Evolutionary conservation across 2,113 vertebrate species (phyloP), one percentile per base, ranked within the genome.

Genomic region (Phaetusa simplex): DNA sequence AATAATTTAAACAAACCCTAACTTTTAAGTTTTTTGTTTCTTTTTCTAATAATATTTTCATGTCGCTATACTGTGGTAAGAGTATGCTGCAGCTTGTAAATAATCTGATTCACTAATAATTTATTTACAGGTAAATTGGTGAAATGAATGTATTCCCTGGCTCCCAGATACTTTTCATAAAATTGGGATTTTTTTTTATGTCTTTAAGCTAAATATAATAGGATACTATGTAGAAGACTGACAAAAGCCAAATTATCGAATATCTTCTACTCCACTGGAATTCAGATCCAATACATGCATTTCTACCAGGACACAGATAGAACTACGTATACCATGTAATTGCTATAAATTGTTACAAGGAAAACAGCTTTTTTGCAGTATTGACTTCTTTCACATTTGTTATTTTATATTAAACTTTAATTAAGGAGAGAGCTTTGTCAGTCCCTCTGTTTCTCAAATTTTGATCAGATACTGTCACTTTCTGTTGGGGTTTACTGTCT

Each of bases 361-460:
- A 89, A 84, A 34, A 10, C 16, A 56, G 6, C 15, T 64, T 50
- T 83, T 65, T 32, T 79, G 3, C 18, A 30, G 21, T 77, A 86
- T 82, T 64, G 70, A 91, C 90, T 85, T 29, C 47, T 42, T 95
- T 97, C 67, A 89, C 83, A 96, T 93, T 91, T 97, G 49, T 90
- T 79, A 93, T 65, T 65, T 26, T 34, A 65, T 84, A 40, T 92
- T 96, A 94, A 96, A 89, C 42, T 94, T 97, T 87, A 95, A 95
- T 93, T 94, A 95, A 91, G 82, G 45, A 79, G 29, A 88, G 21
- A 85, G 88, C 78, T 91, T 86, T 97, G 45, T 80, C 84, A 94
- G 18, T 93, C 72, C 87, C 42, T 93, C 86, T 79, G 42, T 55
- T 92, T 96, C 50, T 65, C 15, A 76, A 19, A 61, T 93, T 88